These are phyloP conservation scores for Axis porcinus DNA, from an alignment of 2,113 vertebrate species.

Conservation along the genomic window DNA sequence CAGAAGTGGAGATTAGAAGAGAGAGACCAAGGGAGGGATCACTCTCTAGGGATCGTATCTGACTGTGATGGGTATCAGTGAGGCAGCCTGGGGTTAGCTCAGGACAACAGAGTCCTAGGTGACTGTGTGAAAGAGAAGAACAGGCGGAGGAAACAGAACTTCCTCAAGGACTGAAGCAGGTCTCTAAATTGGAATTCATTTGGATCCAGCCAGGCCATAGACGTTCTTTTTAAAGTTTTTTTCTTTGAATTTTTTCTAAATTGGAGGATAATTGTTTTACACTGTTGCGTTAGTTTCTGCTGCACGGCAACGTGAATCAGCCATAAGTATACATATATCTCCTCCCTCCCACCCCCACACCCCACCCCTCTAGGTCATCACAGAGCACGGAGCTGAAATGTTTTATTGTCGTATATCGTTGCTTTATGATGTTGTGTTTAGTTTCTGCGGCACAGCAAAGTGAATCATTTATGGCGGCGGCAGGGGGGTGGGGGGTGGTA, in stretches of 20 bases:
- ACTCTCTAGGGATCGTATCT: not conserved
- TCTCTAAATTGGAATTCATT: not conserved
- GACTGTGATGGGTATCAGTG: not conserved
- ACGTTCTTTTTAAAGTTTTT: not conserved
- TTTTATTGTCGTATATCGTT: not conserved
- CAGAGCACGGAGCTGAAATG: not conserved
- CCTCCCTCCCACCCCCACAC: not conserved
- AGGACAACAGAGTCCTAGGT: not conserved
- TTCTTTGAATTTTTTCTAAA: not conserved
- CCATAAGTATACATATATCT: not conserved
- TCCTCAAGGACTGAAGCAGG: not conserved
- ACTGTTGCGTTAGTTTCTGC: not conserved
- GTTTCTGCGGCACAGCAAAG: not conserved
- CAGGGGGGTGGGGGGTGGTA: rapidly evolving
- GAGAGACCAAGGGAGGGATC: not conserved
- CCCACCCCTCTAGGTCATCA: not conserved
- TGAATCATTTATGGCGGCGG: not conserved
- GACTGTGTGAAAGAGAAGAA: not conserved
- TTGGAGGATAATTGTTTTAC: not conserved
- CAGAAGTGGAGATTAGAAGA: not conserved
- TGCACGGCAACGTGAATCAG: not conserved
- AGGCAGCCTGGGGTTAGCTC: not conserved
- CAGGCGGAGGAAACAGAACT: not conserved
- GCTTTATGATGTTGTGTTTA: not conserved
- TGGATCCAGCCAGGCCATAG: not conserved